Percentiles rank a stretch among this genome's conserved stretches.
Conservation (phyloP, 2,113 vertebrate genomes). For the Brienomyrus longianalis region DNA sequence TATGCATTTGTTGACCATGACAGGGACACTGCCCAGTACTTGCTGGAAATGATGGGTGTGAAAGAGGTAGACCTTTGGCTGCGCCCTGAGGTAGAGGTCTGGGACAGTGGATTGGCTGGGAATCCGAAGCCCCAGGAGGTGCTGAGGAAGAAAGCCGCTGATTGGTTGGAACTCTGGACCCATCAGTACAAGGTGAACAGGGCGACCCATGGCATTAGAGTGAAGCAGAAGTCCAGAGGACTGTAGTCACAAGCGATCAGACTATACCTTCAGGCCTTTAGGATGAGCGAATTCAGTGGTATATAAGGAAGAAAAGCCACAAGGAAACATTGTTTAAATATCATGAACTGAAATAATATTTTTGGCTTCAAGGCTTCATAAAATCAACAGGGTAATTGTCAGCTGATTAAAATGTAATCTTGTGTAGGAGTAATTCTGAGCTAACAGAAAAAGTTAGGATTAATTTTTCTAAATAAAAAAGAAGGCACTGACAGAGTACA, state of each 20-base stretch:
- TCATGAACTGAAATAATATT: not conserved
- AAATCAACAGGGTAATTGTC: not conserved
- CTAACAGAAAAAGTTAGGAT: not conserved
- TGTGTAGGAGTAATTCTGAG: not conserved
- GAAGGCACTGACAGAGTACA: not conserved
- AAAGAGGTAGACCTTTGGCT: constrained; percentile 44
- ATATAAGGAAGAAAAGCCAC: not conserved
- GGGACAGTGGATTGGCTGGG: constrained; percentile 28
- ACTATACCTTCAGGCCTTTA: not conserved
- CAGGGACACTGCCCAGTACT: constrained; percentile 31
- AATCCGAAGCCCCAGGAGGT: constrained; percentile 22
- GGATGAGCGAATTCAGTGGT: not conserved
- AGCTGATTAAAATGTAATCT: not conserved
- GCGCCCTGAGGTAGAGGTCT: constrained; percentile 37
- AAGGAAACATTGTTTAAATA: not conserved
- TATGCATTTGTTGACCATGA: not conserved
- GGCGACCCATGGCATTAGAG: not conserved
- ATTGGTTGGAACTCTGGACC: constrained; percentile 50
- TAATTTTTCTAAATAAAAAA: not conserved
- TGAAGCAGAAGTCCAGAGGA: not conserved
- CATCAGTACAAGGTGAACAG: constrained; percentile 47
- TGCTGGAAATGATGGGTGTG: constrained; percentile 41
- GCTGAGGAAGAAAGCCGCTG: constrained; percentile 34
- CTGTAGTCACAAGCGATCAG: not conserved
- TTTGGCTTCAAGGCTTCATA: not conserved